These are phyloP conservation scores for Pelochelys cantorii DNA, from an alignment of 2,797 vertebrate genomes.

Conservation along the genomic window DNA sequence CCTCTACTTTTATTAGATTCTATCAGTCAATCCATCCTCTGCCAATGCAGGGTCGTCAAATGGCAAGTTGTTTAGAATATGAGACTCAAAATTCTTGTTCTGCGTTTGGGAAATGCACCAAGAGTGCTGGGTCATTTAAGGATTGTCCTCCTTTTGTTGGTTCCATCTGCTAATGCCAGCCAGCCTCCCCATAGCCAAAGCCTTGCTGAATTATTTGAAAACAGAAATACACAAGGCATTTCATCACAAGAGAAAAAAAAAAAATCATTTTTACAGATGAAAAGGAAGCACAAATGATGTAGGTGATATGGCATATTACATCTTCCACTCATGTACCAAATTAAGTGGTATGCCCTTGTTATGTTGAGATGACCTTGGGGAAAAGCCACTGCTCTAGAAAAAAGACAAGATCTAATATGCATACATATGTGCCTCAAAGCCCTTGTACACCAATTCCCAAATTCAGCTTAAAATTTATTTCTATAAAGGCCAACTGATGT, in stretches of 20 bases:
- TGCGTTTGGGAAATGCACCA: neutral
- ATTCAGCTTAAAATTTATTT: neutral
- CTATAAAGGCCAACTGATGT: neutral
- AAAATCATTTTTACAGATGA: neutral
- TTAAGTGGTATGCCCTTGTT: accelerated
- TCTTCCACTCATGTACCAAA: neutral
- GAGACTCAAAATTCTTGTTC: neutral
- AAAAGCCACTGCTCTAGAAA: neutral
- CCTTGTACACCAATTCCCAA: neutral
- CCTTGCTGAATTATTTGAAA: slow-evolving; percentile 2
- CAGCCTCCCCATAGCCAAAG: neutral
- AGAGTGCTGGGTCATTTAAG: neutral
- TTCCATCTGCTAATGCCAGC: accelerated
- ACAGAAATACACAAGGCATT: accelerated
- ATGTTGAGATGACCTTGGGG: slow-evolving; percentile 12
- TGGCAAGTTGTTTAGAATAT: too few relatives aligned
- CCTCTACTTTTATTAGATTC: neutral
- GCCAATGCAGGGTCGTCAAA: accelerated
- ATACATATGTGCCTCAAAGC: accelerated
- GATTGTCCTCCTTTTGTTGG: neutral
- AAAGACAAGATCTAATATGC: accelerated
- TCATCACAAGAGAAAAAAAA: neutral
- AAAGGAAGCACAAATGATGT: neutral
- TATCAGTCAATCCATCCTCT: neutral
- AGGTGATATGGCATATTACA: accelerated